Evolutionary conservation across 1,140 invertebrate genomes (phyloP), one percentile per base, ranked within the genome.

Genomic region (Teleogryllus occipitalis): DNA sequence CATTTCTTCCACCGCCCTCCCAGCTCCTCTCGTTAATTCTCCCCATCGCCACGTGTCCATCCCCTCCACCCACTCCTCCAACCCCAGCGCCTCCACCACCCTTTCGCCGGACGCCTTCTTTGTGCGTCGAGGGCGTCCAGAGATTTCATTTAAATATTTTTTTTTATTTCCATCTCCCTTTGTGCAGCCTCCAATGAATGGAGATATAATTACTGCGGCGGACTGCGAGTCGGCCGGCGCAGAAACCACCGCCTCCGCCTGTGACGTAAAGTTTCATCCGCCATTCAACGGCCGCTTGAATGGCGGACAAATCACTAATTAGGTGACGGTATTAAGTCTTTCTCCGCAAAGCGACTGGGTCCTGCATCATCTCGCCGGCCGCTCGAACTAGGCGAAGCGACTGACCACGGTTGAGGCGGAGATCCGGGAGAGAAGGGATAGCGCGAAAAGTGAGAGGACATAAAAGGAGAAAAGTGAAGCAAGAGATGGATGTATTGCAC

Each of bases 271-370:
- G 54, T 65, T 65, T 65, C 27, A 39, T 39, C 27, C 27, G 27
- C 18, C 54, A 65, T 10, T 14, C 54, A 18, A 65, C 54, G 10
- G 54, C 0, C 54, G 54, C 54, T 14, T 65, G 54, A 65, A 65
- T 65, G 54, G 54, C 54, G 54, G 54, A 65, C 54, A 65, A 65
- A 65, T 65, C 54, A 65, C 54, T 65, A 65, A 65, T 65, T 65
- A 14, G 54, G 54, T 65, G 54, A 65, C 54, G 10, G 18, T 7
- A 65, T 65, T 65, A 65, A 65, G 54, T 65, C 18, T 18, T 65
- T 39, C 27, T 39, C 27, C 27, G 27, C 27, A 39, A 39, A 39
- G 27, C 27, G 27, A 39, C 27, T 39, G 27, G 27, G 27, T 5
- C 27, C 27, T 39, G 27, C 27, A 39, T 39, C 27, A 5, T 5